Base-by-base conservation (phyloP, 2,888 invertebrate genomes). In the Xestobium rufovillosum region DNA sequence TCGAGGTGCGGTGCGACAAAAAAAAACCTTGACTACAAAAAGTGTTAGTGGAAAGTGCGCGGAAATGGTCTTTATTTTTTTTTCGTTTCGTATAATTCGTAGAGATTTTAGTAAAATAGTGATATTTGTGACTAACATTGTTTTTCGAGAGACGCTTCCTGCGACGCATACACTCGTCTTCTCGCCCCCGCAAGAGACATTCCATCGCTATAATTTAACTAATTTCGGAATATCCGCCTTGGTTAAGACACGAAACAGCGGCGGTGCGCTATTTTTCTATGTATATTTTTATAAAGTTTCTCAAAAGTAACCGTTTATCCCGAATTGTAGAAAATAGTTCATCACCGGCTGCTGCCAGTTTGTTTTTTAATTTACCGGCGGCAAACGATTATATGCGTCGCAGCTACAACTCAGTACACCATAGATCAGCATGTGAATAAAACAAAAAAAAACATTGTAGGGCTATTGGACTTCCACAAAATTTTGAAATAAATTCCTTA, bases 391-490 rank as follows among this genome's bases (percentile, higher is more conserved):
- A 46, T 47, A 49, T 52, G 48, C 49, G 51, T 45, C 42, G 44
- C 43, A 34, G 25, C 35, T 38, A 37, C 47, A 37, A 42, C 44
- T 44, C 49, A 53, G 49, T 50, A 51, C 53, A 60, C 54, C 53
- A 59, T 60, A 62, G 60, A 54, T 50, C 59, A 61, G 60, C 59
- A 63, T 60, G 58, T 57, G 55, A 59, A 55, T 57, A 39, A 59
- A 56, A 51, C 59, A 60, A 55, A 59, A 55, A 58, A 39, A 59
- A 56, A 51, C 59, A 60, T 60, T 61, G 65, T 65, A 65, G 65
- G 65, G 65, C 66, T 65, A 65, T 61, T 65, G 66, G 65, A 65
- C 65, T 66, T 66, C 66, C 65, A 66, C 63, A 60, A 61, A 62
- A 63, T 66, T 66, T 65, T 62, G 60, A 64, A 62, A 66, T 66